Percentiles rank a stretch among this genome's conserved stretches.
phyloP scores from a whole-genome alignment of 1,140 invertebrate genomes.

The Episyrphus balteatus region DNA sequence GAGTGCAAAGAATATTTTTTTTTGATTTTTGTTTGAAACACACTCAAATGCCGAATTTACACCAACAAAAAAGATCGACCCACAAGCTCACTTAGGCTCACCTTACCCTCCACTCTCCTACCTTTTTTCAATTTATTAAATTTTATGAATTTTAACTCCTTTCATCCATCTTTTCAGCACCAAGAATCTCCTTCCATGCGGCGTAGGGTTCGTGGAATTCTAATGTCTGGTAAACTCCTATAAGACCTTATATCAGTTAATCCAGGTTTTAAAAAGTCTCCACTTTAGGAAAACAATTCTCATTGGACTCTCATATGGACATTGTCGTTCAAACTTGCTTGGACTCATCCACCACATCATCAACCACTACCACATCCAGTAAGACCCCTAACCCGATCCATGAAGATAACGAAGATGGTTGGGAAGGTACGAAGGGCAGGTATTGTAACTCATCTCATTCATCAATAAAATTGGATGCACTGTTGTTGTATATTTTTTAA shows the following conservation, averaged over 20 bases:
- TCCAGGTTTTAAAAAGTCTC: not conserved
- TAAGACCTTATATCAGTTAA: not conserved
- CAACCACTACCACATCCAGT: constrained; percentile 2
- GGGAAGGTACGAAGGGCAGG: constrained; percentile 37
- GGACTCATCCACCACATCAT: constrained; percentile 12
- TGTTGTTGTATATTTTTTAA: too few relatives aligned
- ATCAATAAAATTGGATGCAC: too few relatives aligned
- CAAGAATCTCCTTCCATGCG: constrained; percentile 54
- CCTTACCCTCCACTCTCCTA: too few relatives aligned
- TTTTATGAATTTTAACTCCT: too few relatives aligned
- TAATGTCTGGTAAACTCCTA: constrained; percentile 56
- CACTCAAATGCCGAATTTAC: not conserved
- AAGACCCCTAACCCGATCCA: constrained; percentile 16
- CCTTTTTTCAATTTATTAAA: too few relatives aligned
- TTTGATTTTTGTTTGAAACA: not conserved
- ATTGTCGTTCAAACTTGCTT: constrained; percentile 46
- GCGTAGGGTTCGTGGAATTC: constrained; percentile 69
- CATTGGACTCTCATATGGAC: constrained; percentile 82
- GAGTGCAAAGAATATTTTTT: not conserved
- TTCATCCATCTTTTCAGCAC: constrained; percentile 14
- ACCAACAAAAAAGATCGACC: not conserved
- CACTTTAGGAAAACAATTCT: constrained; percentile 58
- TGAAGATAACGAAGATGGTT: constrained; percentile 29
- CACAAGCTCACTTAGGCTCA: not conserved
- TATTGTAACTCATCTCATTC: constrained; percentile 18